These are phyloP conservation scores for Coluber constrictor DNA, from an alignment of 2,797 vertebrate species.

Conservation along the genomic window DNA sequence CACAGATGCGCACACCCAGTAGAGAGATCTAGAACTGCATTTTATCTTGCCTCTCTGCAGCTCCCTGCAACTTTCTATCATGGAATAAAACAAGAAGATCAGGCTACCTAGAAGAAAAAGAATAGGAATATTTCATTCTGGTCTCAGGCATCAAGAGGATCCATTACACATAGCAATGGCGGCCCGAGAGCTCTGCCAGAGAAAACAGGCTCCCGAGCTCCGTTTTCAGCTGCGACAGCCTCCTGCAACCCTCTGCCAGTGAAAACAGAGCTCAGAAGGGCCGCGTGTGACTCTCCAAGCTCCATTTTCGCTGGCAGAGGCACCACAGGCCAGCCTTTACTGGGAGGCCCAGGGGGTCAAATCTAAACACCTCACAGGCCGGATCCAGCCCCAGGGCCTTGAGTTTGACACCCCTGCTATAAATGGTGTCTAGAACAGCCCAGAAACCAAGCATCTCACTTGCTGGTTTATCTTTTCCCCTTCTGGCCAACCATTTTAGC, in stretches of 20 bases:
- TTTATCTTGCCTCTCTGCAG: neutral
- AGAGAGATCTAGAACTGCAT: neutral
- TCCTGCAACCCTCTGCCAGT: too few species aligned
- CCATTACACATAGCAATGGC: neutral
- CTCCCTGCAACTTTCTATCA: neutral
- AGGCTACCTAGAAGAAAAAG: neutral
- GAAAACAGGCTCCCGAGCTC: too few species aligned
- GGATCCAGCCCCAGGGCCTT: too few species aligned
- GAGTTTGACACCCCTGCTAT: too few species aligned
- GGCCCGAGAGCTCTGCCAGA: too few species aligned
- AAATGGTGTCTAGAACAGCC: neutral
- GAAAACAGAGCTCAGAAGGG: too few species aligned
- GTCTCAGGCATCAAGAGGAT: neutral
- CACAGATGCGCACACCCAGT: accelerated
- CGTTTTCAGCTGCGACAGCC: too few species aligned
- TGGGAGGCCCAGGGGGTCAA: too few species aligned
- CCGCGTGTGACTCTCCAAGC: too few species aligned
- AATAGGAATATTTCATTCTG: neutral
- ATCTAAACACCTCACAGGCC: too few species aligned
- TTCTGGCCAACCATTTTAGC: neutral
- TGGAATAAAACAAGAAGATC: neutral
- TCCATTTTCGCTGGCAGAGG: too few species aligned
- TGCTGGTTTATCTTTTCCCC: neutral
- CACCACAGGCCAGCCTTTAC: too few species aligned
- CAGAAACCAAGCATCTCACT: neutral